Evolutionary conservation across 2,113 vertebrate species (phyloP).

Genomic region (Aphelocoma coerulescens): DNA sequence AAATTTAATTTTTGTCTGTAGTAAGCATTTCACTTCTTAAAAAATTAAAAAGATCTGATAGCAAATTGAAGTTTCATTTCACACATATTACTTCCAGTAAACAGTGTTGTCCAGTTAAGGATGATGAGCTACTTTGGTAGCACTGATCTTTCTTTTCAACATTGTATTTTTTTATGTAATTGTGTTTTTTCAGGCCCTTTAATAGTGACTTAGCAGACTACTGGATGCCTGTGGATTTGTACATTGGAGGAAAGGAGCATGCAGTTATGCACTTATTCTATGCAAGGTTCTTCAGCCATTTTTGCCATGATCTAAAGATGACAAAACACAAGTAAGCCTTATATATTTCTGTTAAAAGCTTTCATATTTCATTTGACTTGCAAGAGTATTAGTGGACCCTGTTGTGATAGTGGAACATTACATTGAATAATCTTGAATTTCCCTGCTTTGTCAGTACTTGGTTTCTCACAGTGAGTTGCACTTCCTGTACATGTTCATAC

Average conservation of each 20-base stretch:
- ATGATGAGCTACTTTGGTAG: neutral
- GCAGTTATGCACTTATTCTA: slow-evolving; percentile 98
- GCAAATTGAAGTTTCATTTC: neutral
- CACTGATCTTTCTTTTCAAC: neutral
- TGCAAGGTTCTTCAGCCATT: slow-evolving; percentile 91
- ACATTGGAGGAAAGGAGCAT: slow-evolving; percentile 94
- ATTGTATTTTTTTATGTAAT: neutral
- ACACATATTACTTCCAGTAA: neutral
- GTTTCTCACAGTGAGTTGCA: neutral
- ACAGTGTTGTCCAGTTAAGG: neutral
- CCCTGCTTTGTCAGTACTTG: neutral
- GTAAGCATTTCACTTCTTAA: neutral
- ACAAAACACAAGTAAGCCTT: slow-evolving; percentile 83
- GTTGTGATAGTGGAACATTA: neutral
- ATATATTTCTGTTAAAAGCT: neutral
- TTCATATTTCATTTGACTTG: neutral
- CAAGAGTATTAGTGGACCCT: neutral
- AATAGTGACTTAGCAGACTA: slow-evolving; percentile 75
- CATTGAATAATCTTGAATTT: neutral
- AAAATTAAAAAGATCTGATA: neutral
- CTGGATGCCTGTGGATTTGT: slow-evolving; percentile 97
- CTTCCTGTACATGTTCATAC: neutral
- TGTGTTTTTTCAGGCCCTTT: slow-evolving; percentile 81
- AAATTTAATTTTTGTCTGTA: neutral
- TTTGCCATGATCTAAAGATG: slow-evolving; percentile 86